A percentile compares a stretch with the other conserved stretches of the same genome.
phyloP scores from a whole-genome alignment of 2,888 invertebrate genomes.

The Lydus trimaculatus region DNA sequence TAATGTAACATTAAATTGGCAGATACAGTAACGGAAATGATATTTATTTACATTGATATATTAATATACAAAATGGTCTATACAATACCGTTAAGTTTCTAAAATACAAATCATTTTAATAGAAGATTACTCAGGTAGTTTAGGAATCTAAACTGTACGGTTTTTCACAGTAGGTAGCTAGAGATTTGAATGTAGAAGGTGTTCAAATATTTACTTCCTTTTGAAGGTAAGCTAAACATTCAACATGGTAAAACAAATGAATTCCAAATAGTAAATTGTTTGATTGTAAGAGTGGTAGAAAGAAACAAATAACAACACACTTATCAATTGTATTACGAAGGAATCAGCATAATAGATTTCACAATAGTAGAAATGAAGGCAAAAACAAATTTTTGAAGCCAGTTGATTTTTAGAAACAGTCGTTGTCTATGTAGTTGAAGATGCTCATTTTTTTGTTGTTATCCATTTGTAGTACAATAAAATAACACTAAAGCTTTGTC shows the following conservation, averaged over 20 bases:
- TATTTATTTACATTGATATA: neutral
- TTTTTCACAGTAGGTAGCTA: slow-evolving; percentile 8
- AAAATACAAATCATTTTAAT: slow-evolving; percentile 10
- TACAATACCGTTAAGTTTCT: slow-evolving; percentile 17
- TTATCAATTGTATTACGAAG: too few species aligned
- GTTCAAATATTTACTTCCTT: slow-evolving; percentile 43
- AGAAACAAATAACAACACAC: too few species aligned
- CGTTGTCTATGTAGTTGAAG: too few species aligned
- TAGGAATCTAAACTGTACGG: neutral
- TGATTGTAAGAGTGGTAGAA: slow-evolving; percentile 25
- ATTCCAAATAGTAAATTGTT: slow-evolving; percentile 46
- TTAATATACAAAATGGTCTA: neutral
- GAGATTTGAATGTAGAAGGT: slow-evolving; percentile 23
- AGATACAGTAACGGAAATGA: neutral
- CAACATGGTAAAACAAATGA: slow-evolving; percentile 42
- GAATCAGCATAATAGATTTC: too few species aligned
- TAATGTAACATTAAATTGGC: neutral
- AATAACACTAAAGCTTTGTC: too few species aligned
- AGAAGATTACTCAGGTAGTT: slow-evolving; percentile 22
- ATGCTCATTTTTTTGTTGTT: too few species aligned
- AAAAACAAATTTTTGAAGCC: too few species aligned
- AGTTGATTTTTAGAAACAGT: too few species aligned
- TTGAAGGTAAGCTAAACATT: slow-evolving; percentile 38
- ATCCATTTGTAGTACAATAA: too few species aligned
- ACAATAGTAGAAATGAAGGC: too few species aligned